phyloP scores from a whole-genome alignment of 2,113 vertebrate genomes.

The Lepisosteus osseus region DNA sequence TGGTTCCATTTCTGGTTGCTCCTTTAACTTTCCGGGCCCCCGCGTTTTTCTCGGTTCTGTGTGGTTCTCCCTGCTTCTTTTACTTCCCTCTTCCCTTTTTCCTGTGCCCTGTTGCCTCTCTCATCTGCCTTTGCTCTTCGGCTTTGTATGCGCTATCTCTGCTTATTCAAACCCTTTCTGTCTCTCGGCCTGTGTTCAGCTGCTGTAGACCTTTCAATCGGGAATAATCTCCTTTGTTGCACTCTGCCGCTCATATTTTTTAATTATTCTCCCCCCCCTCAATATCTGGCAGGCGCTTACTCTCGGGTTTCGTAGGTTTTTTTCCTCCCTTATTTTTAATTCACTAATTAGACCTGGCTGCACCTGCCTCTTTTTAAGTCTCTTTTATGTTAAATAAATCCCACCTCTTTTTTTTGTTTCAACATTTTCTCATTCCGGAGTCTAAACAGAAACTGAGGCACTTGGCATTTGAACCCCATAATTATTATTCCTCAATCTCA shows the following conservation, averaged over 20 bases:
- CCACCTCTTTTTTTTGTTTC: constrained; percentile 22
- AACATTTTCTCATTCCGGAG: constrained; percentile 12
- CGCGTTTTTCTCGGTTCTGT: too few species aligned
- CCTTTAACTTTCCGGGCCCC: too few species aligned
- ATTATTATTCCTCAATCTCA: constrained; percentile 29
- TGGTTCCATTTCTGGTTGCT: too few species aligned
- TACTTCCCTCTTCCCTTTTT: background rate
- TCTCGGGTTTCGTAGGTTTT: background rate
- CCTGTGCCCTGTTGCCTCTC: background rate
- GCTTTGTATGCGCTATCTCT: background rate
- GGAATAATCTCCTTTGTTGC: background rate
- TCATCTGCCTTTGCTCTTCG: background rate
- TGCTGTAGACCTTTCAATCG: background rate
- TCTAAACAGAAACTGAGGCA: constrained; percentile 16
- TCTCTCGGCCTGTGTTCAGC: background rate
- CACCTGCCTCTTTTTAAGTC: constrained; percentile 46
- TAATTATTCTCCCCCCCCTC: background rate
- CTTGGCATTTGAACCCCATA: constrained; percentile 11
- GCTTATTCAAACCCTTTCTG: background rate
- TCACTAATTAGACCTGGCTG: constrained; percentile 43
- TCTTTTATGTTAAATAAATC: constrained; percentile 34
- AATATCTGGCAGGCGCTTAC: background rate
- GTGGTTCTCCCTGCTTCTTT: too few species aligned
- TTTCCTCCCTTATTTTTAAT: background rate
- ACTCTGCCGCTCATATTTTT: constrained; percentile 1